phyloP scores from a whole-genome alignment of 2,113 vertebrate species.

The Spermophilus dauricus region DNA sequence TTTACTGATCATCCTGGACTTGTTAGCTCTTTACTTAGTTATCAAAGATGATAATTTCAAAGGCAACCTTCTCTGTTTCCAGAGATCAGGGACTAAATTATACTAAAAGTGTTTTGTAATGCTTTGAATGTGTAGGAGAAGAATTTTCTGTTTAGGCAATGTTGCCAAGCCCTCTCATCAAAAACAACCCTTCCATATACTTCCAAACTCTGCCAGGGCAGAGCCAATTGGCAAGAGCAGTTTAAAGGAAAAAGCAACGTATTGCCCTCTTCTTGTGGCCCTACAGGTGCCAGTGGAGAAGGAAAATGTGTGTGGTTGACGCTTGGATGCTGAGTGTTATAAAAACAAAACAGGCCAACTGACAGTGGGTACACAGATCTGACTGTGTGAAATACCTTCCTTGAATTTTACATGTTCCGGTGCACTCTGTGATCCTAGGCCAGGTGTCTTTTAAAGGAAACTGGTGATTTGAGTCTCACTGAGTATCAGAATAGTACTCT shows the following conservation, averaged over 20 bases:
- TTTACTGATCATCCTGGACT: not conserved
- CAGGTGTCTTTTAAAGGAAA: conserved; percentile 48
- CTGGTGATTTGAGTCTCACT: not conserved
- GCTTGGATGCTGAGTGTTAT: not conserved
- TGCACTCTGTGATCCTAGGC: not conserved
- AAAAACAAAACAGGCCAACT: not conserved
- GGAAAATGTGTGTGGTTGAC: conserved; percentile 38
- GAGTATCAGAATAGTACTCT: not conserved
- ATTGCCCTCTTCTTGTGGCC: not conserved
- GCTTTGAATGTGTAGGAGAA: not conserved
- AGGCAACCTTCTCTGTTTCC: conserved; percentile 30
- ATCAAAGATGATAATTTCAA: conserved; percentile 44
- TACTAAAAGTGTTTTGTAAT: conserved; percentile 16
- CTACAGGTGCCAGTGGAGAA: not conserved
- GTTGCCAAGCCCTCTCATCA: conserved; percentile 71
- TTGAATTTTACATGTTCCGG: not conserved
- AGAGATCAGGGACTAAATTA: not conserved
- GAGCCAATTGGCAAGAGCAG: conserved; percentile 62
- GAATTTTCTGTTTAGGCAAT: conserved; percentile 67
- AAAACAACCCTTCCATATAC: conserved; percentile 69
- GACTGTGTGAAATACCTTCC: not conserved
- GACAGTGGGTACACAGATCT: not conserved
- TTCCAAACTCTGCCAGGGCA: not conserved
- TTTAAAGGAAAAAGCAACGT: conserved; percentile 62
- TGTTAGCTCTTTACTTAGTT: conserved; percentile 4